These are phyloP conservation scores for Panagrolaimus sp. DNA, from an alignment of 1,140 invertebrate species.

Conservation along the genomic window DNA sequence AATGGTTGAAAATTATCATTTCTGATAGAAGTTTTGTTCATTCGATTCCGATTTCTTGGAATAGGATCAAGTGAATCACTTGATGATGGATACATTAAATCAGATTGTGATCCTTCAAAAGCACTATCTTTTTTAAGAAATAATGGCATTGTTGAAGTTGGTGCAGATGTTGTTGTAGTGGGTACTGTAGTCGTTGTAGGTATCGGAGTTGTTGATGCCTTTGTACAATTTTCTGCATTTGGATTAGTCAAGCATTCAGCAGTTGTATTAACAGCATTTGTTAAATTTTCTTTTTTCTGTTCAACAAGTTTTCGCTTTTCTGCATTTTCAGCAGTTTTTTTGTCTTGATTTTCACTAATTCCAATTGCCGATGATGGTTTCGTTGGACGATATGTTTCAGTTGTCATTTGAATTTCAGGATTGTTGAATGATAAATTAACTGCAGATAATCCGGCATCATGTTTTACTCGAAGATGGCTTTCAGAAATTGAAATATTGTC, in stretches of 20 bases:
- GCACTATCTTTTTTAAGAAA: too few species aligned
- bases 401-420: background rate
- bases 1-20: background rate
- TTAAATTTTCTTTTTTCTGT: constrained; percentile 11
- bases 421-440: background rate
- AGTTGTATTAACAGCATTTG: background rate
- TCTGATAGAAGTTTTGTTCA: background rate
- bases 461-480: background rate
- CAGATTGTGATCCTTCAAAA: background rate
- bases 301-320: constrained; percentile 19
- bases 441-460: background rate
- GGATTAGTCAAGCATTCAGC: background rate
- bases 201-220: background rate
- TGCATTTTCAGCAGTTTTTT: constrained; percentile 25
- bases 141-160: constrained; percentile 21
- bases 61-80: background rate
- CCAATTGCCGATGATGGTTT: constrained; percentile 26
- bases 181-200: constrained; percentile 19
- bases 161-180: constrained; percentile 17
- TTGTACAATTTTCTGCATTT: background rate
- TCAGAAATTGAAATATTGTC: background rate
- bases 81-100: background rate
- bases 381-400: background rate
- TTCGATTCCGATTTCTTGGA: background rate
- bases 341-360: constrained; percentile 18